Evolutionary conservation across 1,140 invertebrate species (phyloP).

Genomic region (Paralvinella palmiformis): DNA sequence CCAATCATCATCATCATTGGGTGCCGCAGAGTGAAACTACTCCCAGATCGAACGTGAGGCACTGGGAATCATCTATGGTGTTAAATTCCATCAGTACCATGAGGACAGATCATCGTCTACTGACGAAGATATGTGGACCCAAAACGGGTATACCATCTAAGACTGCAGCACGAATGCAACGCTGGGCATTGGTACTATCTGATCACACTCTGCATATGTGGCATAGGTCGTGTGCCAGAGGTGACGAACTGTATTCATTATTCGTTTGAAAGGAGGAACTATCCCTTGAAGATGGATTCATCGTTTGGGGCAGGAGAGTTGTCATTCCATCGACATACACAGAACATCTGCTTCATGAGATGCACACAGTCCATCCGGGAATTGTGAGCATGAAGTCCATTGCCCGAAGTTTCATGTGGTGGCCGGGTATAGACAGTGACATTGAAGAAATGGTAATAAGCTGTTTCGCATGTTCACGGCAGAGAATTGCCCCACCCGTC

Average conservation of each 20-base stretch:
- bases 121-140: not conserved
- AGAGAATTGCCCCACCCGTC: not conserved
- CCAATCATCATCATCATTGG: too few relatives aligned
- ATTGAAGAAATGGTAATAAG: constrained; percentile 48
- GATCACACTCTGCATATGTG: not conserved
- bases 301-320: too few relatives aligned
- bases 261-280: too few relatives aligned
- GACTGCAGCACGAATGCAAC: constrained; percentile 1
- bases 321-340: not conserved
- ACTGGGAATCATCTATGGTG: constrained; percentile 37
- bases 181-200: too few relatives aligned
- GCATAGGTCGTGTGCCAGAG: too few relatives aligned
- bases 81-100: too few relatives aligned
- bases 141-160: not conserved
- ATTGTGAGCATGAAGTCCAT: constrained; percentile 14
- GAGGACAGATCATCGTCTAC: not conserved
- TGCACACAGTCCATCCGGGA: constrained; percentile 7
- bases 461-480: constrained; percentile 42
- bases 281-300: too few relatives aligned
- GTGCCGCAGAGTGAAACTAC: too few relatives aligned
- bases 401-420: constrained; percentile 5
- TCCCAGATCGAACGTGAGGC: constrained; percentile 34
- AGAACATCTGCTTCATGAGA: not conserved
- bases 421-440: constrained; percentile 26
- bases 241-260: not conserved